phyloP scores from a whole-genome alignment of 2,888 invertebrate species.

The Habrosyne pyritoides region DNA sequence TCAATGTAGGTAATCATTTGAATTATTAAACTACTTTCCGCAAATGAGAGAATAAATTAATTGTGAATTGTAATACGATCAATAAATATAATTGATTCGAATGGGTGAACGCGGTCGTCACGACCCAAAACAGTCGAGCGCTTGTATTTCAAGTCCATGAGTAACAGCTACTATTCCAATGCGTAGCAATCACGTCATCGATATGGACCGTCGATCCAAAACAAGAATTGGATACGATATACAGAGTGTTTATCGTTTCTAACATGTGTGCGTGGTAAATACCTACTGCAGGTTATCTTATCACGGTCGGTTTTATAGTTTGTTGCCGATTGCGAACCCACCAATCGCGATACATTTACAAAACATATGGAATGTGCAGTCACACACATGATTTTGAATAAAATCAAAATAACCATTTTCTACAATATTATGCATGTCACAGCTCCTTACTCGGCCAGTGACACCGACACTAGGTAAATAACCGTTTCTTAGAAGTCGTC shows the following conservation, averaged over 20 bases:
- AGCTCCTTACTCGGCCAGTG: conserved; percentile 5
- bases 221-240: background rate
- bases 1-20: background rate
- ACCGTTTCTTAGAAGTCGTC: background rate
- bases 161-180: background rate
- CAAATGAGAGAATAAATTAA: conserved; percentile 21
- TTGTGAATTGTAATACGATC: conserved; percentile 24
- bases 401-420: background rate
- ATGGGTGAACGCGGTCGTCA: conserved; percentile 12
- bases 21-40: conserved; percentile 17
- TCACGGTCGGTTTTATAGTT: conserved; percentile 39
- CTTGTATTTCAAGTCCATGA: background rate
- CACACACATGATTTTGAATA: background rate
- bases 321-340: conserved; percentile 39
- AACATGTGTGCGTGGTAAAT: background rate
- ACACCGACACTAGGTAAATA: background rate
- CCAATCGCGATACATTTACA: conserved; percentile 35
- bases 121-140: background rate
- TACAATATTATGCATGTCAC: background rate
- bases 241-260: background rate
- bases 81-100: conserved; percentile 32
- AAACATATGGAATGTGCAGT: background rate
- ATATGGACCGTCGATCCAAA: background rate
- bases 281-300: conserved; percentile 48
- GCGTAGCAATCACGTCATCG: background rate